These are phyloP conservation scores for Danio kyathit DNA, from an alignment of 2,797 vertebrate genomes.

Conservation along the genomic window DNA sequence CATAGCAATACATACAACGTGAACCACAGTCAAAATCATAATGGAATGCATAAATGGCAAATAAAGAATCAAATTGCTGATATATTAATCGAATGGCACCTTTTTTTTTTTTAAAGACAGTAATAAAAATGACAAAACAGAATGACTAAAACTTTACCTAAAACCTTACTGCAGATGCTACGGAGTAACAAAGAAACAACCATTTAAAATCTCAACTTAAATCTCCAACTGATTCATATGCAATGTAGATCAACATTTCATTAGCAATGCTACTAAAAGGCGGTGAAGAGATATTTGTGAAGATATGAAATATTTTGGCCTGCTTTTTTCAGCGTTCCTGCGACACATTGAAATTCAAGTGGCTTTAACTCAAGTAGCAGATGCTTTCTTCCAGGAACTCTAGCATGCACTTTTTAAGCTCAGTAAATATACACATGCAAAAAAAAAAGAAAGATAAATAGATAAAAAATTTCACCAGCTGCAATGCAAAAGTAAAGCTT, in stretches of 20 bases:
- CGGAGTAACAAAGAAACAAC: too few relatives aligned
- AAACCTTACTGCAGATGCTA: too few relatives aligned
- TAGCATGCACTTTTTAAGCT: slow-evolving; percentile 3
- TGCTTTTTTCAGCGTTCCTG: not conserved
- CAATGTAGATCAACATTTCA: not conserved
- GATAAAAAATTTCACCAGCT: not conserved
- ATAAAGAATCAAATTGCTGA: too few relatives aligned
- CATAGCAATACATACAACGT: too few relatives aligned
- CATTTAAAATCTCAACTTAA: too few relatives aligned
- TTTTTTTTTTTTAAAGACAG: too few relatives aligned
- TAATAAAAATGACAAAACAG: too few relatives aligned
- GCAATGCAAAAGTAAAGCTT: slow-evolving; percentile 20
- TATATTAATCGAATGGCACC: too few relatives aligned
- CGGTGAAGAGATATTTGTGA: not conserved
- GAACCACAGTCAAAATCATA: too few relatives aligned
- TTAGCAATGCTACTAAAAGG: not conserved
- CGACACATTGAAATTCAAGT: slow-evolving; percentile 4
- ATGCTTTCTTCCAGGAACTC: slow-evolving; percentile 11
- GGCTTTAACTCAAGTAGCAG: not conserved
- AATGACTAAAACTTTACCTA: too few relatives aligned
- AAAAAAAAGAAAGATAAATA: slow-evolving; percentile 6
- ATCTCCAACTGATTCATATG: not conserved
- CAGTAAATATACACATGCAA: not conserved
- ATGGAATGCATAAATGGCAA: too few relatives aligned
- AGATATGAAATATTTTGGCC: not conserved